Base-by-base conservation (phyloP, 2,797 vertebrate species). In the Sebastes ruberrimus region DNA sequence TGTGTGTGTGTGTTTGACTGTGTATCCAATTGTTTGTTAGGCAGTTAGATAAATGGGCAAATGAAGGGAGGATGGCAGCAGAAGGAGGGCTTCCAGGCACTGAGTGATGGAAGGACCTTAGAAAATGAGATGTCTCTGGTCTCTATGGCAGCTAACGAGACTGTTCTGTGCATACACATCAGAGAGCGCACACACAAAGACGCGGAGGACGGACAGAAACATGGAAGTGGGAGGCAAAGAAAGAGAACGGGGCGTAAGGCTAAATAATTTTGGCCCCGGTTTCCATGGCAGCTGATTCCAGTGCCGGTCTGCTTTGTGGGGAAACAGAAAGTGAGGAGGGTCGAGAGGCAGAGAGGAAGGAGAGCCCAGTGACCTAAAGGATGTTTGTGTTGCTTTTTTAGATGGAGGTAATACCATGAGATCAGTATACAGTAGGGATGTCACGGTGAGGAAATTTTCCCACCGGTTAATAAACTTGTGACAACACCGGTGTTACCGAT, bases 91-190 rank as follows among this genome's bases (percentile, higher is more conserved):
- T 77, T 86, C 32, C 72, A 75, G 70, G 66, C 64, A 70, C 38
- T 60, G 67, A 88, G 33, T 82, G 84, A 89, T 86, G 78, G 74
- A 89, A 61, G 13, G 11, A 57, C 73, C 80, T 81, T 6, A 65
- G 80, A 87, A 85, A 93, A 92, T 83, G 56, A 91, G 88, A 92
- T 70, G 75, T 86, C 71, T 76, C 73, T 81, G 86, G 89, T 89
- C 78, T 76, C 81, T 86, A 85, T 89, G 85, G 79, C 82, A 86
- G 86, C 86, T 88, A 88, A 90, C 27, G 22, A 86, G 82, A 78
- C 69, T 42, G 35, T 63, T 61, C 59, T 66, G 52, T 62, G 83
- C 78, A 76, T 85, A 75, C 76, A 69, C 65, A 78, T 81, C 57
- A 53, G 49, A 74, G 42, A 57, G 66, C 11, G 25, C 49, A n/a